Percentiles rank a stretch among this genome's conserved stretches.
Conservation (phyloP, 1,140 invertebrate genomes). For the Ctenoplectra terminalis region DNA sequence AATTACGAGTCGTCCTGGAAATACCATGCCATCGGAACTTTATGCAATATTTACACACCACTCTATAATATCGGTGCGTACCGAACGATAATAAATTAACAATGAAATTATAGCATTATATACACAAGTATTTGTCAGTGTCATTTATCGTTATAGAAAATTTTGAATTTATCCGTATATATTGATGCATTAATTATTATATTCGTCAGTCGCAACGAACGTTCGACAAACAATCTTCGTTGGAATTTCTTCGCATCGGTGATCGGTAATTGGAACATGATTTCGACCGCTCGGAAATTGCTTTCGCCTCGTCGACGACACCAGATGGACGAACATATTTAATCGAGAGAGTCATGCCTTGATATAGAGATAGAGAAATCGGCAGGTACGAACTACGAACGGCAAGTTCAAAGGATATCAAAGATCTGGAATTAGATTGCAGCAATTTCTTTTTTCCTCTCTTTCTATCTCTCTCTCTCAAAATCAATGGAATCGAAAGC, state of each 20-base stretch:
- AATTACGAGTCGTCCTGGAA: neutral
- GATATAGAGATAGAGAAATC: too few relatives aligned
- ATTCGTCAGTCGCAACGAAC: neutral
- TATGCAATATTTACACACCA: slow-evolving; percentile 3
- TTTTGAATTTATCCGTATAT: slow-evolving; percentile 36
- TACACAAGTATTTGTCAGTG: slow-evolving; percentile 17
- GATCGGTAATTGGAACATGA: slow-evolving; percentile 13
- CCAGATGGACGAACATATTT: slow-evolving; percentile 41
- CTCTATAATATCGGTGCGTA: neutral
- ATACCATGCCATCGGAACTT: slow-evolving; percentile 2
- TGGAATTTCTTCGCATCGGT: neutral
- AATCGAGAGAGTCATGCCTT: slow-evolving; percentile 9
- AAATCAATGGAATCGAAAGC: too few relatives aligned
- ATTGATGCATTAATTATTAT: slow-evolving; percentile 35
- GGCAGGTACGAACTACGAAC: too few relatives aligned
- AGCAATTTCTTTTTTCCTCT: too few relatives aligned
- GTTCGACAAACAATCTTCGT: neutral
- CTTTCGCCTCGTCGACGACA: slow-evolving; percentile 24
- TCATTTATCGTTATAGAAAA: slow-evolving; percentile 31
- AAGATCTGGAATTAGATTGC: neutral
- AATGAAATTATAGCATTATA: slow-evolving; percentile 31
- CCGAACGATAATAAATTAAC: slow-evolving; percentile 38
- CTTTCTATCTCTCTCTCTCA: too few relatives aligned
- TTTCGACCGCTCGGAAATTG: slow-evolving; percentile 39
- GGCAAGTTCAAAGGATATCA: neutral